Evolutionary conservation across 2,113 vertebrate genomes (phyloP).

Genomic region (human (Homo sapiens)): DNA sequence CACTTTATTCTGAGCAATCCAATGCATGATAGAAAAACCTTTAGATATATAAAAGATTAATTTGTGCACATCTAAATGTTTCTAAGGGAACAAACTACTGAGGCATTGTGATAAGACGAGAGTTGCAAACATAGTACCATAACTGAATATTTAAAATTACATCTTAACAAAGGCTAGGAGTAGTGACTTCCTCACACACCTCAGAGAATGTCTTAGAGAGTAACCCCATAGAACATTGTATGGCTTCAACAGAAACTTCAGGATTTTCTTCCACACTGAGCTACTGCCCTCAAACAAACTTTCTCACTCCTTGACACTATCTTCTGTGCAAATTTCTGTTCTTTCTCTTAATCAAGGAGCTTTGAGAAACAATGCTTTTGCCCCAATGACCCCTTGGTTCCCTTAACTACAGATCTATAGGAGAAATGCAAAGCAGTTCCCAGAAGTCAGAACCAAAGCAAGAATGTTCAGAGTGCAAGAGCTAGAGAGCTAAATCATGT

Average conservation of each 20-base stretch:
- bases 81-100: conserved; percentile 76
- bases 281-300: background rate
- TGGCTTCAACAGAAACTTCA: conserved; percentile 62
- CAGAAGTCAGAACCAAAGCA: conserved; percentile 73
- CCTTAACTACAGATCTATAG: conserved; percentile 69
- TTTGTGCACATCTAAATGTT: conserved; percentile 78
- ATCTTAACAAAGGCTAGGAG: conserved; percentile 58
- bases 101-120: conserved; percentile 61
- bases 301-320: background rate
- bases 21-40: conserved; percentile 79
- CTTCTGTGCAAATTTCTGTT: conserved; percentile 44
- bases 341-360: conserved; percentile 48
- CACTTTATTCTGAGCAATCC: conserved; percentile 77
- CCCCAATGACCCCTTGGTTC: background rate
- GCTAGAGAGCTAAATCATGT: conserved; percentile 62
- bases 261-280: background rate
- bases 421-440: conserved; percentile 74
- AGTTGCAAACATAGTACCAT: conserved; percentile 47
- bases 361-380: conserved; percentile 6
- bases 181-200: conserved; percentile 30
- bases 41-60: conserved; percentile 82
- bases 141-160: conserved; percentile 67
- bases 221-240: conserved; percentile 8
- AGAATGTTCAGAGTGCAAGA: conserved; percentile 69
- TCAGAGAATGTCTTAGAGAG: background rate